Evolutionary conservation across 37 sponge, comb jelly and placozoan genomes (phyloP), one percentile per base, ranked within the genome.

Genomic region (Beroe ovata): DNA sequence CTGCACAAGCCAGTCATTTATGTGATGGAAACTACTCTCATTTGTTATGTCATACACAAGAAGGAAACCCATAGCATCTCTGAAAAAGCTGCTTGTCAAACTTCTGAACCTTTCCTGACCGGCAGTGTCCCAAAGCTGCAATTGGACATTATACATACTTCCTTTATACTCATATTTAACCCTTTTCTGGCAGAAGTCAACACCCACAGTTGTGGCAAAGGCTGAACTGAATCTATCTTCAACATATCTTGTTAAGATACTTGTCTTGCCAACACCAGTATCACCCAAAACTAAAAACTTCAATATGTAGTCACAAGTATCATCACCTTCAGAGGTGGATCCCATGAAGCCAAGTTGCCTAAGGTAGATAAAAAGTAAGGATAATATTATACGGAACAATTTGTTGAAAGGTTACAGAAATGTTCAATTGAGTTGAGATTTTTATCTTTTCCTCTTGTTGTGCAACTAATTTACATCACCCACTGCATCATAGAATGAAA

Each of bases 1-100:
- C 84, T 77, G 84, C 26, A 77, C 84, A 23, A 77, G 33, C 84
- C 84, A 77, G 28, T 77, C 84, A 23, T 77, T 77, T 0, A 77
- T 77, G 23, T 77, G 84, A 77, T 77, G 84, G 47, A 77, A 77
- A 40, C 84, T 77, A 77, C 47, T 42, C 84, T 77, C 84, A 23
- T 77, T 77, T 20, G 84, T 77, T 11, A 77, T 30, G 21, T 77
- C 84, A 40, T 36, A 77, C 47, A 77, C 84, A 77, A 77, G 84
- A 4, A 77, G 84, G 54, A 77, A 77, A 1, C 84, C 84, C 84
- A 77, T 77, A 26, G 84, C 84, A 40, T 77, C 84, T 40, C 84
- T 77, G 28, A 77, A 77, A 35, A 77, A 77, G 28, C 84, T 77
- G 84, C 84, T 77, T 1, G 84, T 77, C 26, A 77, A 35, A 40